Evolutionary conservation across 2,113 vertebrate species (phyloP), one percentile per base, ranked within the genome.

Genomic region (Antechinus flavipes): DNA sequence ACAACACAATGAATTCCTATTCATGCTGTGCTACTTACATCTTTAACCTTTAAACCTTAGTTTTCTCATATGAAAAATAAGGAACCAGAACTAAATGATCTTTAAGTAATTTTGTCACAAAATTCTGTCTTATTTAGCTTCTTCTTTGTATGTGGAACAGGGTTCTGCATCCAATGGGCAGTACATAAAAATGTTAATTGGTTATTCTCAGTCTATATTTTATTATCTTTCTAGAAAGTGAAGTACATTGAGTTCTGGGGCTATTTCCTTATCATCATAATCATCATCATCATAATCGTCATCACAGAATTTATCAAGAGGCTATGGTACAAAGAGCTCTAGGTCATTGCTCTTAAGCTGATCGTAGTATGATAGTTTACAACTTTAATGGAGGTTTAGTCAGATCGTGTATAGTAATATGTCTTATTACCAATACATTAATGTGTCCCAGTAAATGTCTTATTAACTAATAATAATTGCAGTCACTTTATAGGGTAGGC

Each of bases 361-460:
- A 55, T 2, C 46, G 7, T 26, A 54, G 23, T 24, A 56, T 61
- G 68, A 52, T 35, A 24, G 27, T 91, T 50, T 94, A 27, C 50
- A 56, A 56, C 0, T 56, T 19, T 47, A 92, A 95, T 42, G 91
- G 90, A 92, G 25, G 61, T 12, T 68, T 35, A 68, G 68, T 19
- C 42, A 84, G 54, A 11, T 30, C 42, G n/a, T 93, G 68, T 84
- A 42, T 19, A 84, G 68, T 84, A 42, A 84, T 42, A 84, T 42
- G 68, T 84, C 68, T 76, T 76, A 23, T 84, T 84, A 84, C 68
- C 19, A 84, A 19, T 42, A 84, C n/a, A 84, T n/a, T 42, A 42
- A 84, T 84, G 90, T 96, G 30, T 93, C 94, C 90, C 26, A 95
- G 76, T 90, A 92, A 91, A 46, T 55, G n/a, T 53, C 55, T 68